Evolutionary conservation across 1,140 invertebrate species (phyloP), one percentile per base, ranked within the genome.

Genomic region (Potamilus streckersoni): DNA sequence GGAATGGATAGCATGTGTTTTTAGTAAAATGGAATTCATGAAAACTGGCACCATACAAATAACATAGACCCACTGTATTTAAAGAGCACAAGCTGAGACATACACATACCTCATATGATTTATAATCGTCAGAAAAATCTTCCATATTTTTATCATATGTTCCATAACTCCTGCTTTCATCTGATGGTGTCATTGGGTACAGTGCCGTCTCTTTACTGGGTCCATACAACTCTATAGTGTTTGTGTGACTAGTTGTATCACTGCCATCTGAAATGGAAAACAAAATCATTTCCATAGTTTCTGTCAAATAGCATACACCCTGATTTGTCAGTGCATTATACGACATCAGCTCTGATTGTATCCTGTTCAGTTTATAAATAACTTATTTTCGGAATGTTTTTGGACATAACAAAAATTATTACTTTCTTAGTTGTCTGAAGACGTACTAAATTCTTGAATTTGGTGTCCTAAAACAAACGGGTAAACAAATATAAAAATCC

Each of bases 61-160:
- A 16, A 67, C 20, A 56, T 20, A 19, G 23, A 6, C 0, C 19
- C 58, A 27, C 38, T 23, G 16, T n/a, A 69, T 38, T 58, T 20
- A 31, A 16, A 20, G 11, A 61, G 14, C 15, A 69, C 15, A 31
- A 31, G 27, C 27, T 20, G 58, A 61, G 49, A 49, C 4, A 56
- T 49, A 11, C 8, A 71, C 80, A 69, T 79, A 86, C 86, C 77
- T 87, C 86, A 74, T 84, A 86, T 57, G 84, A 83, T 31, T 82
- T 84, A 73, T 84, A 86, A 66, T 87, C 86, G 75, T 87, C 86
- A 2, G 85, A 87, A 60, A 86, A 84, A 69, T 87, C 84, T 56
- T 84, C 85, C 74, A 84, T 83, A 61, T 82, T 85, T 76, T 86
- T 86, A 67, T 87, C 86, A 61, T 83, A 86, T 31, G 85, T 87